Conservation (phyloP, 2,888 invertebrate species). For the Harpagoxenus sublaevis region DNA sequence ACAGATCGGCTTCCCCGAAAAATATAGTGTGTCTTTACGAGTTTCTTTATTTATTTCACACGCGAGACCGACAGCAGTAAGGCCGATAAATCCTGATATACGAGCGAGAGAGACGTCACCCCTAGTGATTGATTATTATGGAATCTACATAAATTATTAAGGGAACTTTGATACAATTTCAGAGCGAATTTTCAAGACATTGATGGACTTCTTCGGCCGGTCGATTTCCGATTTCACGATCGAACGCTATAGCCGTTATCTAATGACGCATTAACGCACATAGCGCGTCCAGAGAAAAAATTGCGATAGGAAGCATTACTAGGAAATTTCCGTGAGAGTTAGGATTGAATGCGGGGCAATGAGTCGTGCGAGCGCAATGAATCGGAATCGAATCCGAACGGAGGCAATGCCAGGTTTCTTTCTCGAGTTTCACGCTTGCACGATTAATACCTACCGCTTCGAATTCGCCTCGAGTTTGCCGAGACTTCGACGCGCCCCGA, state of each 20-base stretch:
- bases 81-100: background rate
- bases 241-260: background rate
- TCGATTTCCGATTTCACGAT: background rate
- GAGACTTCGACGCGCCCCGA: background rate
- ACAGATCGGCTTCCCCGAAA: background rate
- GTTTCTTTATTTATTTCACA: background rate
- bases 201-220: background rate
- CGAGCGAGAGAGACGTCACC: background rate
- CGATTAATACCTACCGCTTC: background rate
- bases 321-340: slow-evolving; percentile 46
- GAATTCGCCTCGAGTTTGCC: slow-evolving; percentile 5
- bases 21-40: background rate
- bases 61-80: background rate
- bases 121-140: background rate
- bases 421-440: background rate
- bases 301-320: slow-evolving; percentile 17
- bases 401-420: slow-evolving; percentile 1
- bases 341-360: slow-evolving; percentile 58
- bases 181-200: background rate
- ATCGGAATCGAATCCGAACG: slow-evolving; percentile 24
- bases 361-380: slow-evolving; percentile 29
- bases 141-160: background rate
- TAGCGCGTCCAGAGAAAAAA: background rate
- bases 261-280: slow-evolving; percentile 18
- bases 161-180: background rate